Evolutionary conservation across 2,113 vertebrate genomes (phyloP).

Genomic region (Eulacestoma nigropectus): DNA sequence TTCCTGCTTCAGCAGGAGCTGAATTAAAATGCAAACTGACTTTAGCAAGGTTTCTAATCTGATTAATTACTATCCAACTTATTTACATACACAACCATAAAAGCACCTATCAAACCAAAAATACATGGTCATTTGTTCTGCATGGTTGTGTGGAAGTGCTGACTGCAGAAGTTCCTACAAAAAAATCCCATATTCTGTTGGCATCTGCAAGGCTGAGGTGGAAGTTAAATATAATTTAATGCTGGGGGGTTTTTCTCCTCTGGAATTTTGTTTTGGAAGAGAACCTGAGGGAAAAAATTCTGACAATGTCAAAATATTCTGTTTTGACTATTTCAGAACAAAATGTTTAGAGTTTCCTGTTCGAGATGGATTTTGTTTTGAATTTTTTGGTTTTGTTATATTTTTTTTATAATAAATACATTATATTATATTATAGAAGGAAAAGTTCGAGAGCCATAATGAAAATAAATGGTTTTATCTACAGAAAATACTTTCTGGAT

Average conservation of each 20-base stretch:
- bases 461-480: neutral
- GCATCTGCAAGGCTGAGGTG: neutral
- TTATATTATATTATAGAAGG: neutral
- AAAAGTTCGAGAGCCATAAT: neutral
- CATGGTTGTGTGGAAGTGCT: neutral
- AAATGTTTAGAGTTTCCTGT: constrained; percentile 53
- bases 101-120: neutral
- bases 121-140: neutral
- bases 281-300: constrained; percentile 53
- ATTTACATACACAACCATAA: neutral
- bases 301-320: constrained; percentile 60
- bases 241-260: neutral
- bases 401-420: neutral
- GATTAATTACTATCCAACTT: neutral
- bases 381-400: constrained; percentile 21
- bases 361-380: constrained; percentile 28
- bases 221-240: constrained; percentile 8
- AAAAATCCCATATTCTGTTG: neutral
- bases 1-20: neutral
- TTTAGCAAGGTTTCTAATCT: neutral
- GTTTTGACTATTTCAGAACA: constrained; percentile 56
- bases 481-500: constrained; percentile 2
- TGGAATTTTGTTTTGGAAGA: constrained; percentile 65
- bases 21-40: neutral
- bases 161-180: neutral